Percentiles rank a stretch among this genome's conserved stretches.
These are phyloP conservation scores for Eudasyphora cyanicolor DNA, from an alignment of 2,888 invertebrate species.

Conservation along the genomic window DNA sequence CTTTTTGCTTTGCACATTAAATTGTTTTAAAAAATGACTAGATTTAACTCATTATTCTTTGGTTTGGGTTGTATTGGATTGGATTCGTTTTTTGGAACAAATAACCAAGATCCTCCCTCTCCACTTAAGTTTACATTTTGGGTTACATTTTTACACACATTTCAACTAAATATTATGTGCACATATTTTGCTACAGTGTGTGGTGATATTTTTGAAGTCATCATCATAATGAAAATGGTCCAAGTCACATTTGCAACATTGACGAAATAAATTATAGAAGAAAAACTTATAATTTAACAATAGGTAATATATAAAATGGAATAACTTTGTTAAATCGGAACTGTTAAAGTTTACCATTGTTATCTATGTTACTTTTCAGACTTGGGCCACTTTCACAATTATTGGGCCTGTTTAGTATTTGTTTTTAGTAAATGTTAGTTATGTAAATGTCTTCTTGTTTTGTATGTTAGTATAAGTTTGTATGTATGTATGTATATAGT, in stretches of 20 bases:
- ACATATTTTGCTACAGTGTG: neutral
- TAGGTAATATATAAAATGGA: no score
- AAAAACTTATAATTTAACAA: no score
- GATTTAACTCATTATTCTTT: slow-evolving; percentile 58
- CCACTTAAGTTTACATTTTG: neutral
- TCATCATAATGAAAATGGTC: no score
- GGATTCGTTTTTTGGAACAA: neutral
- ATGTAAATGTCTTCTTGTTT: neutral
- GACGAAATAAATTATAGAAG: no score
- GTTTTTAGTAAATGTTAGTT: neutral
- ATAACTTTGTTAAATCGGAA: no score
- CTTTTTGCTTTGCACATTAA: neutral
- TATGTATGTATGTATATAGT: slow-evolving; percentile 38
- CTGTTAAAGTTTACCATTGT: no score
- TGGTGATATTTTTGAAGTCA: neutral
- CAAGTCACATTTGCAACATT: no score
- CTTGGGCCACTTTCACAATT: no score
- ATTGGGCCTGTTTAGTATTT: neutral
- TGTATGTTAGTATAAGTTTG: no score
- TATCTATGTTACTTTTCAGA: no score
- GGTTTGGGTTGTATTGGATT: neutral
- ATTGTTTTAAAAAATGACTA: slow-evolving; percentile 59
- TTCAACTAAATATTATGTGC: neutral
- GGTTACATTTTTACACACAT: slow-evolving; percentile 17
- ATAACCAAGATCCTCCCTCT: no score